A percentile compares a stretch with the other conserved stretches of the same genome.
phyloP scores from a whole-genome alignment of 2,888 invertebrate species.

The Hirudinaria manillensis region DNA sequence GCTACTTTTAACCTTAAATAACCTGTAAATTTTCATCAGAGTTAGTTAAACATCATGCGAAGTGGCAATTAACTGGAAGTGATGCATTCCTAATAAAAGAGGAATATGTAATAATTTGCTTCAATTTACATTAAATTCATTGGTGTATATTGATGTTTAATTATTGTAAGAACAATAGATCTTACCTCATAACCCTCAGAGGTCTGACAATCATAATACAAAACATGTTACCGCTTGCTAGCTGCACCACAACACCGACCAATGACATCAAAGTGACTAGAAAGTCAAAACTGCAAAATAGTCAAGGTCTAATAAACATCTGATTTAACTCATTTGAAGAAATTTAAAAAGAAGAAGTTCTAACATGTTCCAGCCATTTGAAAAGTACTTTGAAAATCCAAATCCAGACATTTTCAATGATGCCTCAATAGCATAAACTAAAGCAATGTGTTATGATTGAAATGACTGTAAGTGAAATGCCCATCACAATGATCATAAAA shows the following conservation, averaged over 20 bases:
- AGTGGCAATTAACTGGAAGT: not conserved
- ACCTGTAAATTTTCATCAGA: slow-evolving; percentile 41
- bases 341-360: slow-evolving; percentile 54
- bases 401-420: slow-evolving; percentile 67
- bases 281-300: slow-evolving; percentile 51
- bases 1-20: slow-evolving; percentile 72
- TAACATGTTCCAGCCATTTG: slow-evolving; percentile 79
- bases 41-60: not conserved
- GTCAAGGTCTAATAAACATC: not conserved
- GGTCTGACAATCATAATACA: slow-evolving; percentile 62
- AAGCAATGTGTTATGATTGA: too few relatives aligned
- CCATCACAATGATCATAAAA: too few relatives aligned
- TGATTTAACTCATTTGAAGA: not conserved
- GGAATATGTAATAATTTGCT: too few relatives aligned
- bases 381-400: slow-evolving; percentile 68
- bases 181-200: slow-evolving; percentile 52
- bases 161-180: slow-evolving; percentile 27
- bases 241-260: slow-evolving; percentile 64
- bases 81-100: too few relatives aligned
- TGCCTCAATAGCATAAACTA: slow-evolving; percentile 71
- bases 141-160: not conserved
- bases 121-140: too few relatives aligned
- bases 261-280: slow-evolving; percentile 55
- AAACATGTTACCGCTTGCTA: slow-evolving; percentile 63
- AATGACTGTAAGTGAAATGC: too few relatives aligned